These are phyloP conservation scores for Microchrysa polita DNA, from an alignment of 2,888 invertebrate species.

Conservation along the genomic window DNA sequence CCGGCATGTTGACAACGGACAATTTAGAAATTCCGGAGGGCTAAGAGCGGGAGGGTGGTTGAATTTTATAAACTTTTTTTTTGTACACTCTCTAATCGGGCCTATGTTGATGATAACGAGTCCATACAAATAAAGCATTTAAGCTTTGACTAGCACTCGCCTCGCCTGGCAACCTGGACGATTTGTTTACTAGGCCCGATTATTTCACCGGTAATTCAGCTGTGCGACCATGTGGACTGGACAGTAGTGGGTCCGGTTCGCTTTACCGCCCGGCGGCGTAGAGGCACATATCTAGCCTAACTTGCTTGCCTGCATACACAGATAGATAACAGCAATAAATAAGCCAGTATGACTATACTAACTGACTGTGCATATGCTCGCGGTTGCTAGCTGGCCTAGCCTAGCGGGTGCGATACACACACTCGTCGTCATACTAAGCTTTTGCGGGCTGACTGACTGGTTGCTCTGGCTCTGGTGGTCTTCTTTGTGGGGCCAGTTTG, in stretches of 20 bases:
- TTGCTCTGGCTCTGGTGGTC: constrained; percentile 28
- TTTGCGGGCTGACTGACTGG: constrained; percentile 14
- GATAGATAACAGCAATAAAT: no score
- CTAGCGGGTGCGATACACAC: constrained; percentile 9
- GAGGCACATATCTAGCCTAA: no score
- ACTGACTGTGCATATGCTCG: constrained; percentile 9
- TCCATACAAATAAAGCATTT: not conserved
- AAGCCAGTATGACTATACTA: no score
- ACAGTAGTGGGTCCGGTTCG: not conserved
- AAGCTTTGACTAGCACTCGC: not conserved
- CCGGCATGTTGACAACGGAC: constrained; percentile 23
- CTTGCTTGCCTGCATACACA: no score
- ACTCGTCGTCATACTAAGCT: not conserved
- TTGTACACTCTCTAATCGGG: no score
- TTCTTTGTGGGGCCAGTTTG: constrained; percentile 18
- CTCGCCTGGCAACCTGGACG: constrained; percentile 19
- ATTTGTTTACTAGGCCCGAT: constrained; percentile 4
- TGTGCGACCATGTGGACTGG: not conserved
- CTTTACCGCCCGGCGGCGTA: no score
- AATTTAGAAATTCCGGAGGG: not conserved
- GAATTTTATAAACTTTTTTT: not conserved
- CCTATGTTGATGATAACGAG: not conserved
- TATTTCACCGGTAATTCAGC: not conserved
- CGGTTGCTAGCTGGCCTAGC: constrained; percentile 26
- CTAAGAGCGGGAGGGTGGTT: not conserved